phyloP scores from a whole-genome alignment of 2,888 invertebrate genomes.

The Tortricodes alternella region DNA sequence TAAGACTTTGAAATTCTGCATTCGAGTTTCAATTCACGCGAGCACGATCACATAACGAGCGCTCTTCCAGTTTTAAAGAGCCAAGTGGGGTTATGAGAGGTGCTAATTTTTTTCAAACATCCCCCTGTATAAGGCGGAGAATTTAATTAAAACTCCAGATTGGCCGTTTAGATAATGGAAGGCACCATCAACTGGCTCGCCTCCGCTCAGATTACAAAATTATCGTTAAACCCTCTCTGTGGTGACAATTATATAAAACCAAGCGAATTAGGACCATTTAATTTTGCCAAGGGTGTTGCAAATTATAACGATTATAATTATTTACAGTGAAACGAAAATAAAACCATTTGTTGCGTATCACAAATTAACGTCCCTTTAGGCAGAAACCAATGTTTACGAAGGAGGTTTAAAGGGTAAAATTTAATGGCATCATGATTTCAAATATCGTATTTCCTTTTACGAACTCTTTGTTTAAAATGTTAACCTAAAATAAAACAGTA shows the following conservation, averaged over 20 bases:
- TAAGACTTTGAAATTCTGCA: neutral
- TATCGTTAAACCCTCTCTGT: conserved; percentile 49
- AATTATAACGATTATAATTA: conserved; percentile 9
- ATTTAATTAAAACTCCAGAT: conserved; percentile 66
- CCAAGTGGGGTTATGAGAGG: conserved; percentile 41
- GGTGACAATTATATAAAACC: conserved; percentile 47
- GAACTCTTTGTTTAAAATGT: conserved; percentile 3
- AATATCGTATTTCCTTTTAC: neutral
- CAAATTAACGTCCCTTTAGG: neutral
- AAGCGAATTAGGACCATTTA: conserved; percentile 34
- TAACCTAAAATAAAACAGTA: neutral
- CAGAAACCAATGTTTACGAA: neutral
- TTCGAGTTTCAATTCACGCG: neutral
- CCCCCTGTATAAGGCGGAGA: conserved; percentile 49
- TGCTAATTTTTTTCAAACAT: conserved; percentile 50
- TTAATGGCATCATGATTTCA: neutral
- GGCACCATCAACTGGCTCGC: conserved; percentile 45
- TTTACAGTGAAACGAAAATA: neutral
- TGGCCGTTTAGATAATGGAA: conserved; percentile 57
- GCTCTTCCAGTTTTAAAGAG: conserved; percentile 34
- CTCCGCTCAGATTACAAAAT: conserved; percentile 47
- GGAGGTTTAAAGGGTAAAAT: neutral
- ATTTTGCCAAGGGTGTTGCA: conserved; percentile 31
- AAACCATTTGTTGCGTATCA: neutral
- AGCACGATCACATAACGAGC: neutral